Percentiles rank a stretch among this genome's conserved stretches.
Evolutionary conservation across 2,113 vertebrate genomes (phyloP).

Genomic region (Microtus oregoni): DNA sequence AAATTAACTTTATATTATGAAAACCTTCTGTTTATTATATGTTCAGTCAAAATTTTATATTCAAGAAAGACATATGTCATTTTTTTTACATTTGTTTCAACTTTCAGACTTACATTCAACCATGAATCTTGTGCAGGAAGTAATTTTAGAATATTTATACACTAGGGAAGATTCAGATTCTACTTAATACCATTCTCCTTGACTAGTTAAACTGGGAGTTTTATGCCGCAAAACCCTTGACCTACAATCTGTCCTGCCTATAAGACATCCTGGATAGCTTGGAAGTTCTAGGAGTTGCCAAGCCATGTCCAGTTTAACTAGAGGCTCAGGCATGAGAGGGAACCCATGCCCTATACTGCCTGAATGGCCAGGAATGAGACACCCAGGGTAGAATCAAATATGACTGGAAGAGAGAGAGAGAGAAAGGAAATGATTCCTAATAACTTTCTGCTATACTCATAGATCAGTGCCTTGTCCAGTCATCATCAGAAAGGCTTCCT

Average conservation of each 20-base stretch:
- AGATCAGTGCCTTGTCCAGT: not conserved
- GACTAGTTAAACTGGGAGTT: not conserved
- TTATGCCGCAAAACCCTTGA: not conserved
- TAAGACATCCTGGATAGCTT: rapidly evolving
- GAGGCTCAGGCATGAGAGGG: not conserved
- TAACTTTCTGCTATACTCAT: not conserved
- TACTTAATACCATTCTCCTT: not conserved
- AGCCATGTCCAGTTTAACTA: not conserved
- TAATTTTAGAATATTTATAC: not conserved
- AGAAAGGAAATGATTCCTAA: not conserved
- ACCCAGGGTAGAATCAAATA: not conserved
- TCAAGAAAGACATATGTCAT: constrained; percentile 1
- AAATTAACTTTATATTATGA: constrained; percentile 4
- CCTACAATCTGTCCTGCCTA: not conserved
- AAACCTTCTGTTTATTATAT: constrained; percentile 15
- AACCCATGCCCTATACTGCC: not conserved
- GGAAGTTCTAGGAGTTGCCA: not conserved
- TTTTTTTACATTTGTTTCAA: not conserved
- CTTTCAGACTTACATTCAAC: not conserved
- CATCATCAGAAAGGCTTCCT: not conserved
- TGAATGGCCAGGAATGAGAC: not conserved
- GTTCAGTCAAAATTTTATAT: constrained; percentile 14
- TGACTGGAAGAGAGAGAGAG: not conserved
- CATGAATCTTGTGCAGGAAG: not conserved
- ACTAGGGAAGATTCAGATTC: not conserved